phyloP scores from a whole-genome alignment of 2,797 vertebrate genomes.

The Typhlichthys subterraneus region DNA sequence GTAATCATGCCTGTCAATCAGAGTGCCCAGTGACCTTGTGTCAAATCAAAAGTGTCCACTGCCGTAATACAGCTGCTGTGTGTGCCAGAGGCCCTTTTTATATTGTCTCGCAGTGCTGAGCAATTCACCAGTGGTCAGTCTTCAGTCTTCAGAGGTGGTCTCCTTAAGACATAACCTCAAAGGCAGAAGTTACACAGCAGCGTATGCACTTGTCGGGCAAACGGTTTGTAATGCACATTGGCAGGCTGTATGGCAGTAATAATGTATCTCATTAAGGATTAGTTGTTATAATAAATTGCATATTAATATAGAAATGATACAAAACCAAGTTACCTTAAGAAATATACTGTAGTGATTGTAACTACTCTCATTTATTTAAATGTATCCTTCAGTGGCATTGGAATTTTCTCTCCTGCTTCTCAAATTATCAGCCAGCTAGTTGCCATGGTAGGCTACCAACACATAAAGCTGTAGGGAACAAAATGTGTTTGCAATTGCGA shows the following conservation, averaged over 20 bases:
- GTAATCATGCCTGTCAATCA: constrained; percentile 61
- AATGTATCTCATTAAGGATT: too few species aligned
- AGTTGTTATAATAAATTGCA: background rate
- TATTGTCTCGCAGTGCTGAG: background rate
- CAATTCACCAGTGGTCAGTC: constrained; percentile 1
- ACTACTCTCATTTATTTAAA: constrained; percentile 7
- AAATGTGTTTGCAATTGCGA: constrained; percentile 17
- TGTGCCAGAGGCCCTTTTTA: constrained; percentile 4
- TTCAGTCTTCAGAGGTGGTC: background rate
- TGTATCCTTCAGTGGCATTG: constrained; percentile 6
- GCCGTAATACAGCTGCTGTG: constrained; percentile 10
- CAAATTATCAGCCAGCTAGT: constrained; percentile 11
- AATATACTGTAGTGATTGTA: background rate
- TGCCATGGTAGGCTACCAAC: constrained; percentile 1
- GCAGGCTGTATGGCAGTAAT: too few species aligned
- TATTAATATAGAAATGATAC: background rate
- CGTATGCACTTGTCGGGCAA: too few species aligned
- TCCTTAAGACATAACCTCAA: too few species aligned
- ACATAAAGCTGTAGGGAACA: constrained; percentile 15
- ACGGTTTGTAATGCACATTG: too few species aligned
- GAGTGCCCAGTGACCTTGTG: constrained; percentile 61
- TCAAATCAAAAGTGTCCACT: constrained; percentile 42
- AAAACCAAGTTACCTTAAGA: background rate
- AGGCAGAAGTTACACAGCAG: too few species aligned
- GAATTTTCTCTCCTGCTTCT: background rate